Conservation (phyloP, 2,797 vertebrate genomes). For the Urosaurus nigricauda region DNA sequence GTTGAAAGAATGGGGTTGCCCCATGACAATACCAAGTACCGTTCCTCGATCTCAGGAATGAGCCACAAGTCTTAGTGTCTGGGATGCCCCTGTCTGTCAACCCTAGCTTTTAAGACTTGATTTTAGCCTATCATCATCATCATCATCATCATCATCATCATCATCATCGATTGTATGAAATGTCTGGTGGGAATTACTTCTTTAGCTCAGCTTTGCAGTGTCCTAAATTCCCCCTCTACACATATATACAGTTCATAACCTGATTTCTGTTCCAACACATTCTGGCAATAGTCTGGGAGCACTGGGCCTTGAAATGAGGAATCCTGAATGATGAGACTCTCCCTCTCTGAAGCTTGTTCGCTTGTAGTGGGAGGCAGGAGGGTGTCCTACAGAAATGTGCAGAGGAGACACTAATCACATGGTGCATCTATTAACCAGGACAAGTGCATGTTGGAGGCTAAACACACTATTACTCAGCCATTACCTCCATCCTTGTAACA, state of each 20-base stretch:
- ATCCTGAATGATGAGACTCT: slow-evolving; percentile 3
- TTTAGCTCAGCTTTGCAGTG: slow-evolving; percentile 4
- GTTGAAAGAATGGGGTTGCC: no score
- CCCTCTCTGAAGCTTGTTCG: neutral
- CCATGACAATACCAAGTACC: no score
- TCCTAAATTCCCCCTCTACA: neutral
- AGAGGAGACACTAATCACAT: neutral
- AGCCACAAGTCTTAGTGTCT: no score
- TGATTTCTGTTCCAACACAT: slow-evolving; percentile 9
- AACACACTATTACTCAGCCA: neutral
- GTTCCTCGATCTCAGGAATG: no score
- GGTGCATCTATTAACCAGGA: neutral
- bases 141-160: no score
- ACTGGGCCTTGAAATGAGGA: slow-evolving; percentile 33
- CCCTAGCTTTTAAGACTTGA: no score
- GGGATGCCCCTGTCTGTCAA: no score
- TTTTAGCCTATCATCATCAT: no score
- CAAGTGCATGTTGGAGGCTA: neutral
- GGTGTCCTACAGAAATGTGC: slow-evolving; percentile 10
- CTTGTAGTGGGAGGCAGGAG: neutral
- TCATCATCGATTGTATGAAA: neutral
- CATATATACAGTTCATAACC: slow-evolving; percentile 9
- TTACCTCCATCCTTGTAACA: neutral
- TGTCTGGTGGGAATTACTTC: slow-evolving; percentile 25
- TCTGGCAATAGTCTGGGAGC: neutral